A percentile compares a stretch with the other conserved stretches of the same genome.
Conservation (phyloP, 92 coral and sea anemone species). For the Epizoanthus scotinus region DNA sequence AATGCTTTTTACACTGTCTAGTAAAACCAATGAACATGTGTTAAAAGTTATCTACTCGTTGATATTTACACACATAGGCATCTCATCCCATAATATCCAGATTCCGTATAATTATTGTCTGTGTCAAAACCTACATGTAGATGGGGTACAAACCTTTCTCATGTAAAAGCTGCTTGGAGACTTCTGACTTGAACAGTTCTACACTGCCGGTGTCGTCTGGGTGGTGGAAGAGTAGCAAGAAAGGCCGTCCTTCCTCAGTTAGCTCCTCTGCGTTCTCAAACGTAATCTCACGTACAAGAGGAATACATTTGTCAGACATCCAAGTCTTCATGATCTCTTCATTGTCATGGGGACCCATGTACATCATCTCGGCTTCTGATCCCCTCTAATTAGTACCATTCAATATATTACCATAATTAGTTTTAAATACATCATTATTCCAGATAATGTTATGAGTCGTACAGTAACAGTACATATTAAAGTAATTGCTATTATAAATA, state of each 20-base stretch:
- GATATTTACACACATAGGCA: no score
- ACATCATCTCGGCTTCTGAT: constrained; percentile 72
- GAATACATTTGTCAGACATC: constrained; percentile 93
- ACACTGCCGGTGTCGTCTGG: constrained; percentile 80
- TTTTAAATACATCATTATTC: no score
- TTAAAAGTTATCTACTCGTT: no score
- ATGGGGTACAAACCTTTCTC: constrained; percentile 73
- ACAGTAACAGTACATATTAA: not conserved
- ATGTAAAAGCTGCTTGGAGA: constrained; percentile 77
- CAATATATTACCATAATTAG: not conserved
- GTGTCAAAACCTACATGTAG: not conserved
- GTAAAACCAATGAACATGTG: no score
- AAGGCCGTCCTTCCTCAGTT: constrained; percentile 95
- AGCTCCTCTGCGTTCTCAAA: constrained; percentile 99
- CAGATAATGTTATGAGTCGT: not conserved
- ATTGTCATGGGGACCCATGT: constrained; percentile 68
- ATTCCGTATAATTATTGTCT: not conserved
- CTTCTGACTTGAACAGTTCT: constrained; percentile 74
- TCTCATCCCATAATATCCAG: no score
- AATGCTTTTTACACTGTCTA: no score
- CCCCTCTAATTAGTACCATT: constrained; percentile 44
- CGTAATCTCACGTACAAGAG: constrained; percentile 93
- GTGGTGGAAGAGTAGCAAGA: constrained; percentile 84
- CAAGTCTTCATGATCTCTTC: constrained; percentile 72
- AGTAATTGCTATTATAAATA: no score